phyloP scores from a whole-genome alignment of 2,797 vertebrate species.

The Echeneis naucrates region DNA sequence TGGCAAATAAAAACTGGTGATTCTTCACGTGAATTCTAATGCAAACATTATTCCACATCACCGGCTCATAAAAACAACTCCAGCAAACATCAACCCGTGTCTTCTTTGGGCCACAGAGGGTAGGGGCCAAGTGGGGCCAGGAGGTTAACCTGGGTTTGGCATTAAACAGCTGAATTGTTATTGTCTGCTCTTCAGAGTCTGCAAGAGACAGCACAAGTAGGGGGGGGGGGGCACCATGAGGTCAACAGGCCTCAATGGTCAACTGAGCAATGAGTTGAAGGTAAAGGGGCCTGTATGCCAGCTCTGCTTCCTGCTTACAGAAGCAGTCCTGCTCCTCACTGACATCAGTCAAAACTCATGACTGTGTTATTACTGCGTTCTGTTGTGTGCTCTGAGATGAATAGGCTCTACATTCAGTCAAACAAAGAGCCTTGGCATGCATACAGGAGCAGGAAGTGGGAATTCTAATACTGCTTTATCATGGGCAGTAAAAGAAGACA shows the following conservation, averaged over 20 bases:
- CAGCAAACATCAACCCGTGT: slow-evolving; percentile 56
- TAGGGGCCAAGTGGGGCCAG: slow-evolving; percentile 62
- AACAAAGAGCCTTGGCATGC: slow-evolving; percentile 80
- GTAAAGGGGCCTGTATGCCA: slow-evolving; percentile 32
- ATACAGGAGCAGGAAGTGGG: slow-evolving; percentile 76
- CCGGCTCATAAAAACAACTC: slow-evolving; percentile 67
- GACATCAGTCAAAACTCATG: slow-evolving; percentile 77
- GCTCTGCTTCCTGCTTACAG: slow-evolving; percentile 62
- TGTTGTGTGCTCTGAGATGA: slow-evolving; percentile 73
- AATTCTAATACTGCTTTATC: slow-evolving; percentile 78
- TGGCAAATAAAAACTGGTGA: slow-evolving; percentile 57
- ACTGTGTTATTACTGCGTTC: slow-evolving; percentile 78
- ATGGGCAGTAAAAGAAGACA: slow-evolving; percentile 74
- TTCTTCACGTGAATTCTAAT: slow-evolving; percentile 50
- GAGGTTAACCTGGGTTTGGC: slow-evolving; percentile 76
- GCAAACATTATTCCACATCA: slow-evolving; percentile 72
- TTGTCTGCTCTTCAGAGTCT: slow-evolving; percentile 60
- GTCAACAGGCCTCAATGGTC: slow-evolving; percentile 71
- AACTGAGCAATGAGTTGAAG: slow-evolving; percentile 54
- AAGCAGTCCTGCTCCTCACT: slow-evolving; percentile 62
- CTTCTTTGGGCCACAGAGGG: slow-evolving; percentile 58
- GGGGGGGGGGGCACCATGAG: slow-evolving; percentile 62
- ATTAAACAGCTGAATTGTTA: slow-evolving; percentile 69
- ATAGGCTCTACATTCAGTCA: slow-evolving; percentile 70
- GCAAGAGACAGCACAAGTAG: slow-evolving; percentile 71